phyloP scores from a whole-genome alignment of 2,888 invertebrate species.

The Malthinus seriepunctatus region DNA sequence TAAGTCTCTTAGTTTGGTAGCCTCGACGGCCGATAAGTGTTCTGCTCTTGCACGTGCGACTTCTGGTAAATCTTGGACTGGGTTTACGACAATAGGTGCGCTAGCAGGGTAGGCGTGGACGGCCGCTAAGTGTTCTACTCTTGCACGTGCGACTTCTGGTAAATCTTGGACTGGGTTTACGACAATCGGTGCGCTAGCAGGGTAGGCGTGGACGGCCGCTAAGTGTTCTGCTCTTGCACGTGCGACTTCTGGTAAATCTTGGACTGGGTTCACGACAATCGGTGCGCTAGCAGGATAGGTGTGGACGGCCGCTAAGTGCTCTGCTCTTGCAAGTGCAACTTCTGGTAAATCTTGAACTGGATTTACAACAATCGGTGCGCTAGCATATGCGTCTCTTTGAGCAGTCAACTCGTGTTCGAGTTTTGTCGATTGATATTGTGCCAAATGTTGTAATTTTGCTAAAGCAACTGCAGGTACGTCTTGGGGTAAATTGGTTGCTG shows the following conservation, averaged over 20 bases:
- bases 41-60: slow-evolving; percentile 22
- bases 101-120: slow-evolving; percentile 45
- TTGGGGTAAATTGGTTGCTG: slow-evolving; percentile 67
- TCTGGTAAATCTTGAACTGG: slow-evolving; percentile 51
- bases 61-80: slow-evolving; percentile 50
- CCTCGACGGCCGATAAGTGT: slow-evolving; percentile 38
- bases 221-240: slow-evolving; percentile 23
- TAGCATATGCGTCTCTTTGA: slow-evolving; percentile 38
- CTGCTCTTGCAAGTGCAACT: slow-evolving; percentile 21
- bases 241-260: slow-evolving; percentile 44
- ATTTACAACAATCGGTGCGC: slow-evolving; percentile 36
- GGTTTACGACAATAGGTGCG: slow-evolving; percentile 40
- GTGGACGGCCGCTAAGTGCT: slow-evolving; percentile 37
- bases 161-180: slow-evolving; percentile 51
- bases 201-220: slow-evolving; percentile 43
- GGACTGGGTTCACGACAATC: slow-evolving; percentile 48
- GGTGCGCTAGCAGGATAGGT: slow-evolving; percentile 37
- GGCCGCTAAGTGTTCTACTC: slow-evolving; percentile 24
- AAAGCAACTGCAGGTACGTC: slow-evolving; percentile 51
- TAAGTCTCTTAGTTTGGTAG: slow-evolving; percentile 43
- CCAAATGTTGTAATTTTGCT: slow-evolving; percentile 49
- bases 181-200: slow-evolving; percentile 32
- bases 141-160: slow-evolving; percentile 34
- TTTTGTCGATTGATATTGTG: slow-evolving; percentile 45
- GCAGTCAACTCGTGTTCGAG: slow-evolving; percentile 41